These are phyloP conservation scores for Myotis pilosus DNA, from an alignment of 2,797 vertebrate species.

Conservation along the genomic window DNA sequence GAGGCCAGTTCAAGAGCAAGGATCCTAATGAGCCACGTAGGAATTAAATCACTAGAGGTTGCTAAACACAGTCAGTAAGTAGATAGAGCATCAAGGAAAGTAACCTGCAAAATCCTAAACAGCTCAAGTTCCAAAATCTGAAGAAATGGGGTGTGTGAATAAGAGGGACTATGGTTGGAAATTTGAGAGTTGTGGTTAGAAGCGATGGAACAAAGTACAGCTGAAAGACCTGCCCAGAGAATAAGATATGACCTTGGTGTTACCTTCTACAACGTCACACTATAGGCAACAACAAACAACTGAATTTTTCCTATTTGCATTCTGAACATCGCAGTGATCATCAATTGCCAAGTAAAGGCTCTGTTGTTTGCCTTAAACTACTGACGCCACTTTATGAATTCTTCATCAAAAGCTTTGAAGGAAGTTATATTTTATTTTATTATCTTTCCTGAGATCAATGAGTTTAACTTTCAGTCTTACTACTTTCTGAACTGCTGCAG, in stretches of 20 bases:
- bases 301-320: not conserved
- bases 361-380: slow-evolving; percentile 28
- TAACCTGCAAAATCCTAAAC: not conserved
- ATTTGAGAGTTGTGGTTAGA: slow-evolving; percentile 34
- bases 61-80: not conserved
- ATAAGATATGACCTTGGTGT: not conserved
- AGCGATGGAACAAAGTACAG: not conserved
- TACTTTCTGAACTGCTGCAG: slow-evolving; percentile 61
- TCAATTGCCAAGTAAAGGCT: slow-evolving; percentile 13
- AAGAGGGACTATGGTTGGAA: not conserved
- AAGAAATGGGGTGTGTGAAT: not conserved
- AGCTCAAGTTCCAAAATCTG: slow-evolving; percentile 10
- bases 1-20: not conserved
- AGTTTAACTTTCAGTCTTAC: slow-evolving; percentile 65
- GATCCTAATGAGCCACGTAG: not conserved
- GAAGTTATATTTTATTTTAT: slow-evolving; percentile 61
- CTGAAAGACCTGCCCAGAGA: not conserved
- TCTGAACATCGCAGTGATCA: slow-evolving; percentile 10
- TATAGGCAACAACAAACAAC: not conserved
- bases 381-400: slow-evolving; percentile 18
- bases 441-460: slow-evolving; percentile 64
- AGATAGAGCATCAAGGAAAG: not conserved
- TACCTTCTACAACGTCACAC: not conserved
- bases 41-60: not conserved
- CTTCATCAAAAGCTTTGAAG: slow-evolving; percentile 48